These are phyloP conservation scores for Falco columbarius DNA, from an alignment of 2,797 vertebrate species.

Conservation along the genomic window DNA sequence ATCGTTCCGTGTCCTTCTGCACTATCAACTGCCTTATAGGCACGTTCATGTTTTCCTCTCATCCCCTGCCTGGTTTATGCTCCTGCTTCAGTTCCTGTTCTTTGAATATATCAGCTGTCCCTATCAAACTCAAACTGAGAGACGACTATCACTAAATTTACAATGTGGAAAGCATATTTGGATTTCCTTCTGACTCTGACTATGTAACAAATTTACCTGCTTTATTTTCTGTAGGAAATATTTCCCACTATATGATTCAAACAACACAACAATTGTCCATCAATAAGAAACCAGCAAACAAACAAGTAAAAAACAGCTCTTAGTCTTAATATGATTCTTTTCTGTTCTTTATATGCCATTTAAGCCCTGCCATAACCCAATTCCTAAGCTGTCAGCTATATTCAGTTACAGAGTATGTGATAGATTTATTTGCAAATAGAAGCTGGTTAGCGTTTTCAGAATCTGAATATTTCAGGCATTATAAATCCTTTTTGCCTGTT, in stretches of 20 bases:
- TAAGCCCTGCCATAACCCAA: background rate
- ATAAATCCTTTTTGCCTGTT: background rate
- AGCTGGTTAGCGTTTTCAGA: slow-evolving; percentile 11
- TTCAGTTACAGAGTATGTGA: background rate
- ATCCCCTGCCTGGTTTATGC: background rate
- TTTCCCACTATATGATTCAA: background rate
- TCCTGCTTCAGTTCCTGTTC: background rate
- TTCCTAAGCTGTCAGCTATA: background rate
- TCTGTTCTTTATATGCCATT: background rate
- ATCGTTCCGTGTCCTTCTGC: background rate
- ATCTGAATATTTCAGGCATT: background rate
- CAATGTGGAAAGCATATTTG: background rate
- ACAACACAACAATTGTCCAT: background rate
- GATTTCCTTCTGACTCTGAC: background rate
- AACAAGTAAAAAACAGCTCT: background rate
- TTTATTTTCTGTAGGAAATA: background rate
- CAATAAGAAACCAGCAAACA: background rate
- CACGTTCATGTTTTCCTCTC: background rate
- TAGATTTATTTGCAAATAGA: slow-evolving; percentile 7
- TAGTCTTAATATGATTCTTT: background rate
- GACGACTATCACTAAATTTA: background rate
- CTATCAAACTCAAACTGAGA: background rate
- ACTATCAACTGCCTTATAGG: background rate
- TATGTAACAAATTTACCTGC: background rate
- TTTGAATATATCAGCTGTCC: background rate